Evolutionary conservation across 2,888 invertebrate genomes (phyloP).

Genomic region (Agonopterix heracliana): DNA sequence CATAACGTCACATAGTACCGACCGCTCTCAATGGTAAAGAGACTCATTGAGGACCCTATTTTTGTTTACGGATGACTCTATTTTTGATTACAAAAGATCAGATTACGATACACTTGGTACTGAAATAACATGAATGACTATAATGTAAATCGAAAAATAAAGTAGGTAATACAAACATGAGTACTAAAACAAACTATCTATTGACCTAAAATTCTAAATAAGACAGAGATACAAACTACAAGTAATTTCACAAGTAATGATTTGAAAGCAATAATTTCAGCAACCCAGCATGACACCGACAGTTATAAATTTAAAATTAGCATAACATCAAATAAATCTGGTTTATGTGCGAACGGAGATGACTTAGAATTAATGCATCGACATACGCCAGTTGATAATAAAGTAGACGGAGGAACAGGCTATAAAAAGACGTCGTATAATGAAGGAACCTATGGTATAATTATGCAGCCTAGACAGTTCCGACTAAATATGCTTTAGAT

Average conservation of each 20-base stretch:
- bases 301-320: constrained; percentile 18
- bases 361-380: constrained; percentile 4
- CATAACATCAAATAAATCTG: constrained; percentile 17
- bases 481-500: no score
- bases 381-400: constrained; percentile 2
- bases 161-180: background rate
- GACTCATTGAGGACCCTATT: no score
- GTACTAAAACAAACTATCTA: background rate
- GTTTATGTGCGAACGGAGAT: constrained; percentile 10
- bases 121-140: background rate
- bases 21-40: no score
- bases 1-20: no score
- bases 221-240: no score
- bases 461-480: no score
- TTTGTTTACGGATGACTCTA: no score
- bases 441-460: no score
- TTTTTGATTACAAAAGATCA: no score
- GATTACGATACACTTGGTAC: no score
- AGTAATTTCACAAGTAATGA: background rate
- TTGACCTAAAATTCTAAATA: no score
- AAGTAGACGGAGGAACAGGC: constrained; percentile 2
- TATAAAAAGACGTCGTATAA: no score
- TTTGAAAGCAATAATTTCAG: constrained; percentile 7
- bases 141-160: background rate
- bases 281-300: constrained; percentile 12